Conservation (phyloP, 2,797 vertebrate species). For the Xenops minutus region DNA sequence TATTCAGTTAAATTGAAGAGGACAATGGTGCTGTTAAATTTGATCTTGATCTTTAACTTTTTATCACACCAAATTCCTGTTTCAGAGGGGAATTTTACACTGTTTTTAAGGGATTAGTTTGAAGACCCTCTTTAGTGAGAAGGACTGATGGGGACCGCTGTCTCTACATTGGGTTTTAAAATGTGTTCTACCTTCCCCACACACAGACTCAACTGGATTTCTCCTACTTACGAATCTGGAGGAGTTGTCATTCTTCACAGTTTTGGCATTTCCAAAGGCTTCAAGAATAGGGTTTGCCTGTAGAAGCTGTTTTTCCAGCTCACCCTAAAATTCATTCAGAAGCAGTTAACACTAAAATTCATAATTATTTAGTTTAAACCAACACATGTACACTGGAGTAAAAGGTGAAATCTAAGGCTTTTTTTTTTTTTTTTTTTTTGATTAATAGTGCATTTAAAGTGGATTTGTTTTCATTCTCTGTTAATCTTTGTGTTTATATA, state of each 20-base stretch:
- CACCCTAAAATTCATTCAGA: slow-evolving; percentile 85
- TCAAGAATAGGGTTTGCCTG: slow-evolving; percentile 98
- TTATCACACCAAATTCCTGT: not conserved
- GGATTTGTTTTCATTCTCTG: not conserved
- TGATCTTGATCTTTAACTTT: not conserved
- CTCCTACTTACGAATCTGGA: slow-evolving; percentile 92
- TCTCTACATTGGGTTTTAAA: not conserved
- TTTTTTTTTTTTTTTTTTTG: not conserved
- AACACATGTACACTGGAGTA: not conserved
- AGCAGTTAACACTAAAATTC: slow-evolving; percentile 39
- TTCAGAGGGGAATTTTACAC: not conserved
- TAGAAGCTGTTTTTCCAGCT: slow-evolving; percentile 97
- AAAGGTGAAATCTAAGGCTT: not conserved
- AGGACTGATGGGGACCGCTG: not conserved
- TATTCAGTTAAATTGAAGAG: not conserved
- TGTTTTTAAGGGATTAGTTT: not conserved
- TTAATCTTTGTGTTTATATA: not conserved
- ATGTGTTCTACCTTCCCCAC: not conserved
- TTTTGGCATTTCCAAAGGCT: slow-evolving; percentile 97
- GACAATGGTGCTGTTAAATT: not conserved
- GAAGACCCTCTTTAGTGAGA: not conserved
- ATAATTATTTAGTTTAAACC: not conserved
- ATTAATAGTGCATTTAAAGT: not conserved
- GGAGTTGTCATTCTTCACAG: slow-evolving; percentile 98
- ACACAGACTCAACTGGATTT: not conserved